Percentiles rank a stretch among this genome's conserved stretches.
Conservation (phyloP, 2,113 vertebrate species). For the Sarotherodon lohbergeri region DNA sequence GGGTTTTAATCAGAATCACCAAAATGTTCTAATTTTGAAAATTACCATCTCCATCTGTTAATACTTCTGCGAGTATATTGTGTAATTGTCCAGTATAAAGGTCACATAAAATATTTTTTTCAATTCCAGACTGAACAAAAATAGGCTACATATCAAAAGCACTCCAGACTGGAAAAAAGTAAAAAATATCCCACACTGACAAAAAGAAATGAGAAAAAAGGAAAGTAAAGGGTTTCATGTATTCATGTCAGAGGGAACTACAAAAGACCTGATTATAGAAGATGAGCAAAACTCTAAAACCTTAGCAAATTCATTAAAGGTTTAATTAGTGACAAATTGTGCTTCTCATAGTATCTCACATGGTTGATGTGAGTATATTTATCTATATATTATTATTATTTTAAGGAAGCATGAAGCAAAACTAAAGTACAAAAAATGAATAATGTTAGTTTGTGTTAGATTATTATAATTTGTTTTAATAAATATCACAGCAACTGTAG, state of each 20-base stretch:
- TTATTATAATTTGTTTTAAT: neutral
- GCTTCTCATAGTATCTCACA: neutral
- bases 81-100: neutral
- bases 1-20: neutral
- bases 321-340: neutral
- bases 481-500: neutral
- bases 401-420: neutral
- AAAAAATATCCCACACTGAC: neutral
- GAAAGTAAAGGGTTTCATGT: neutral
- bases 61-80: neutral
- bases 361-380: neutral
- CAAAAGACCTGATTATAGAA: neutral
- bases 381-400: neutral
- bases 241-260: neutral
- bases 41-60: neutral
- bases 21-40: neutral
- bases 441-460: neutral
- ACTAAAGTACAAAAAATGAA: neutral
- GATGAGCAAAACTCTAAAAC: neutral
- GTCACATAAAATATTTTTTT: neutral
- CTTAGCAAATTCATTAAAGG: neutral
- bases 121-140: neutral
- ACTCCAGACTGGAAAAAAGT: neutral
- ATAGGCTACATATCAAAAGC: neutral
- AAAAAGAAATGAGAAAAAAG: neutral